A percentile compares a stretch with the other conserved stretches of the same genome.
Conservation (phyloP, 2,888 invertebrate genomes). For the Theodoxus fluviatilis region DNA sequence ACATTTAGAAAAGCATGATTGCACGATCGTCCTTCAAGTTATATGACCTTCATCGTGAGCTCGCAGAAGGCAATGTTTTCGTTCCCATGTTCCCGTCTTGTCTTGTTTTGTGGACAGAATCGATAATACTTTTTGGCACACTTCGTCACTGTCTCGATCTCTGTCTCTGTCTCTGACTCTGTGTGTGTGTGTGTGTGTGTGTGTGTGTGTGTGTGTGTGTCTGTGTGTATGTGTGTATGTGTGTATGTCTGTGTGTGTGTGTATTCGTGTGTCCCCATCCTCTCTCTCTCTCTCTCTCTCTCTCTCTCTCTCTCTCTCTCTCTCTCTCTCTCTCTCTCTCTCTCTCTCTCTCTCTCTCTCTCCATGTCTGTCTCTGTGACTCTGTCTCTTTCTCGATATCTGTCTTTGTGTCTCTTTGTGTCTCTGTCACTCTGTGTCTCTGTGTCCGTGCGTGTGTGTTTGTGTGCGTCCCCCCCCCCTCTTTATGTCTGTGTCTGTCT, state of each 20-base stretch:
- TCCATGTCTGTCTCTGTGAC: background rate
- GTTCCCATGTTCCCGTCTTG: too few relatives aligned
- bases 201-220: background rate
- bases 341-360: background rate
- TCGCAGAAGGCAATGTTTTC: too few relatives aligned
- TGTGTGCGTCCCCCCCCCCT: slow-evolving; percentile 4
- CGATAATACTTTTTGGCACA: too few relatives aligned
- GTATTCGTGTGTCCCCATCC: background rate
- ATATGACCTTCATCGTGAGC: too few relatives aligned
- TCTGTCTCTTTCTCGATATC: slow-evolving; percentile 26
- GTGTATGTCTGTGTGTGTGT: slow-evolving; percentile 11
- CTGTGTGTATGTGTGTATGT: slow-evolving; percentile 3
- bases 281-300: background rate
- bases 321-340: slow-evolving; percentile 1
- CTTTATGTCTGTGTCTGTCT: background rate
- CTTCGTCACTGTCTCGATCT: too few relatives aligned
- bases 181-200: background rate
- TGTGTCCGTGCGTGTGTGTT: too few relatives aligned
- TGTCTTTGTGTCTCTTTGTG: slow-evolving; percentile 30
- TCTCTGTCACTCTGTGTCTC: slow-evolving; percentile 15
- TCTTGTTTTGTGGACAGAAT: too few relatives aligned
- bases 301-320: background rate
- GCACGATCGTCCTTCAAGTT: too few relatives aligned
- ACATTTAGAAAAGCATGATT: too few relatives aligned
- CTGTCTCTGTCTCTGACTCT: too few relatives aligned